These are phyloP conservation scores for Melanerpes aurifrons DNA, from an alignment of 2,113 vertebrate species.

Conservation along the genomic window DNA sequence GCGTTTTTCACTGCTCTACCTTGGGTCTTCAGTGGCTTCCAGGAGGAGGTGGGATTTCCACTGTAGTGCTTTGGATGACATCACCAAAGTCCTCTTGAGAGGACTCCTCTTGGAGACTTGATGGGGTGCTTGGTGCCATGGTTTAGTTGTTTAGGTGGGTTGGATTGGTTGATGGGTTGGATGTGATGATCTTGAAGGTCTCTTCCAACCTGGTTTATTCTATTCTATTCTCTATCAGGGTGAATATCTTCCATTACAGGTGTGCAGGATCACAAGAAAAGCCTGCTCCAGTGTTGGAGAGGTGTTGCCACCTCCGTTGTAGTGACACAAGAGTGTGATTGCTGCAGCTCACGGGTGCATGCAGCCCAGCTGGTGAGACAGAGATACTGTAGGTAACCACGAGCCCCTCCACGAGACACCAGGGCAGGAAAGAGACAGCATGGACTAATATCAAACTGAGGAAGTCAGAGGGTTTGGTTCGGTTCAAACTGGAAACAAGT, in stretches of 20 bases:
- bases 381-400: neutral
- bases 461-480: neutral
- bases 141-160: no score
- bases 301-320: neutral
- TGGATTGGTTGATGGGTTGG: no score
- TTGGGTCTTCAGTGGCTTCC: neutral
- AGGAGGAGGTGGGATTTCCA: neutral
- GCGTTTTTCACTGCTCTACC: neutral
- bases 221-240: neutral
- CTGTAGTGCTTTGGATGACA: neutral
- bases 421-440: neutral
- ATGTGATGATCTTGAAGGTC: no score
- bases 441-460: neutral
- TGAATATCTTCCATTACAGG: neutral
- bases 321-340: fast-evolving
- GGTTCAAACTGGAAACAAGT: neutral
- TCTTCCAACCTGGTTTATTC: no score
- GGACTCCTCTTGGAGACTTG: no score
- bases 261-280: neutral
- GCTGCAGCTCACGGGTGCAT: fast-evolving
- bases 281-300: neutral
- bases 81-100: neutral
- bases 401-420: neutral
- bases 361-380: neutral
- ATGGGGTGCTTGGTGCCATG: no score